phyloP scores from a whole-genome alignment of 2,888 invertebrate species.

The Encarsia formosa region DNA sequence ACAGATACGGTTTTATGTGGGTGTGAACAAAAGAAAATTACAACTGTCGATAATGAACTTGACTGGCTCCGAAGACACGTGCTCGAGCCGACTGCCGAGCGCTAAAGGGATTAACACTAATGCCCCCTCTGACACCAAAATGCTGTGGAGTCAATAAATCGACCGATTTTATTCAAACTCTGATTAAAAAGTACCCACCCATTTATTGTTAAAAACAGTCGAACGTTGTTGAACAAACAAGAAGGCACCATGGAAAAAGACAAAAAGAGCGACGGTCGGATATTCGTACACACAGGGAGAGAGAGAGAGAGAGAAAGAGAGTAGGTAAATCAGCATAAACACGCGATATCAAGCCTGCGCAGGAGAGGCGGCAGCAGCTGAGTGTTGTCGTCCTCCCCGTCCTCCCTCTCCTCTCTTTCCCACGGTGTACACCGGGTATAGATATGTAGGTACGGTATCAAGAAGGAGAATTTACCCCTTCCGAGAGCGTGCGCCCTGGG shows the following conservation, averaged over 20 bases:
- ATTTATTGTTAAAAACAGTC: neutral
- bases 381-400: neutral
- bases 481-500: no score
- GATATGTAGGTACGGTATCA: no score
- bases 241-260: neutral
- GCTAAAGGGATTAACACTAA: no score
- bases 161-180: neutral
- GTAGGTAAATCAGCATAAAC: neutral
- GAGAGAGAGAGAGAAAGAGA: conserved; percentile 3
- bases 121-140: no score
- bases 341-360: conserved; percentile 1
- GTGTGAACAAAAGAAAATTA: no score
- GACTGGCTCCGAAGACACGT: no score
- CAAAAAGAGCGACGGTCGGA: neutral
- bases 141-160: no score
- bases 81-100: no score
- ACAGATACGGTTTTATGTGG: no score
- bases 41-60: no score
- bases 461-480: no score
- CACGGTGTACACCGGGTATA: neutral
- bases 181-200: neutral
- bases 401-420: neutral
- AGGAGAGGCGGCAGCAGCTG: neutral
- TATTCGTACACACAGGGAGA: neutral
- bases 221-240: neutral